phyloP scores from a whole-genome alignment of 2,888 invertebrate genomes.

The Allacma fusca region DNA sequence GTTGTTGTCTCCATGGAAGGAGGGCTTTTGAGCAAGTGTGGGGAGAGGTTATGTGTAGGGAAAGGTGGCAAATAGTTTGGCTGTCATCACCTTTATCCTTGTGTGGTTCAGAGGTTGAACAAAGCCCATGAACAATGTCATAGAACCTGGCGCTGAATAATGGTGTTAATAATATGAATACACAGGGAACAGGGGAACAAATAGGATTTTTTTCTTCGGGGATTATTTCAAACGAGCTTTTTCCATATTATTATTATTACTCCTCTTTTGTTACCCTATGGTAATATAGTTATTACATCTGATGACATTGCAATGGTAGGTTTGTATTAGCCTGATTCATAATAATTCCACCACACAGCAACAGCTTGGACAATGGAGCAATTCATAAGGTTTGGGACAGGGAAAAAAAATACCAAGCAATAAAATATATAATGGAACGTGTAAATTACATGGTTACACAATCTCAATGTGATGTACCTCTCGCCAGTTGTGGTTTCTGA shows the following conservation, averaged over 20 bases:
- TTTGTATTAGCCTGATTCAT: not conserved
- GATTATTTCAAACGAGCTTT: not conserved
- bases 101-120: constrained; percentile 12
- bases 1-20: too few species aligned
- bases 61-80: not conserved
- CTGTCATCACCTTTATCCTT: constrained; percentile 2
- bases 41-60: not conserved
- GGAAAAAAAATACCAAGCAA: not conserved
- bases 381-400: constrained; percentile 1
- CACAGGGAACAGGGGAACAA: not conserved
- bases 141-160: not conserved
- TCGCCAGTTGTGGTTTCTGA: not conserved
- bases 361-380: not conserved
- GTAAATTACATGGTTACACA: constrained; percentile 36
- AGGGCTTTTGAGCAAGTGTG: not conserved
- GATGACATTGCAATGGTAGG: not conserved
- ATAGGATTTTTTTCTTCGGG: not conserved
- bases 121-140: constrained; percentile 2
- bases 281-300: not conserved
- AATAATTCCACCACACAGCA: constrained; percentile 13
- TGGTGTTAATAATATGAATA: not conserved
- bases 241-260: not conserved
- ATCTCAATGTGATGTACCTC: not conserved
- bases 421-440: constrained; percentile 32
- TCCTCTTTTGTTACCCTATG: not conserved